Percentiles rank a stretch among this genome's conserved stretches.
Conservation (phyloP, 2,888 invertebrate species). For the Mactromeris polynyma region DNA sequence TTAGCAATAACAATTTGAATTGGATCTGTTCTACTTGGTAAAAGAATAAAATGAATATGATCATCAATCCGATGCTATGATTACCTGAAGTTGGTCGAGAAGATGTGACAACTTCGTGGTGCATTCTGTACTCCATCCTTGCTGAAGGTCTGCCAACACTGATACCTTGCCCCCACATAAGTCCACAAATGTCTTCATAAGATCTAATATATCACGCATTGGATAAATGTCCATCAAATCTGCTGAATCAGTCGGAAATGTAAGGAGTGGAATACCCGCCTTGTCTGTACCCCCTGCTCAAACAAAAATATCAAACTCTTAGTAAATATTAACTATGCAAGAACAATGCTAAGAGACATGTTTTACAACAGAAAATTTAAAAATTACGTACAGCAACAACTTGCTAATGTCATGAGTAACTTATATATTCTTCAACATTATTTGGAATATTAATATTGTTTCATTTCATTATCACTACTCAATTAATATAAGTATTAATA, state of each 20-base stretch:
- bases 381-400: too few relatives aligned
- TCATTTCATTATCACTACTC: too few relatives aligned
- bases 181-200: slow-evolving; percentile 54
- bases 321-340: too few relatives aligned
- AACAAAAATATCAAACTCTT: background rate
- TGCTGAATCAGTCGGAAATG: slow-evolving; percentile 59
- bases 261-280: slow-evolving; percentile 62
- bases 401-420: too few relatives aligned
- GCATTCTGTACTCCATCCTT: slow-evolving; percentile 66
- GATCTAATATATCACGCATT: slow-evolving; percentile 44
- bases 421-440: too few relatives aligned
- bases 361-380: too few relatives aligned
- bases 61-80: background rate
- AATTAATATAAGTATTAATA: too few relatives aligned
- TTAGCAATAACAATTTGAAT: too few relatives aligned
- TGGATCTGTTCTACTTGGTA: too few relatives aligned
- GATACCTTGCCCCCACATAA: slow-evolving; percentile 63
- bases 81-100: slow-evolving; percentile 74
- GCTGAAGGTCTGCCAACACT: slow-evolving; percentile 73
- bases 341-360: too few relatives aligned
- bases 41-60: too few relatives aligned
- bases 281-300: slow-evolving; percentile 67
- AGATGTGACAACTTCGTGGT: slow-evolving; percentile 71
- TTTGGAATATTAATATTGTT: too few relatives aligned
- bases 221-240: slow-evolving; percentile 42